These are phyloP conservation scores for Scaptodrosophila lebanonensis DNA, from an alignment of 1,140 invertebrate species.

Conservation along the genomic window DNA sequence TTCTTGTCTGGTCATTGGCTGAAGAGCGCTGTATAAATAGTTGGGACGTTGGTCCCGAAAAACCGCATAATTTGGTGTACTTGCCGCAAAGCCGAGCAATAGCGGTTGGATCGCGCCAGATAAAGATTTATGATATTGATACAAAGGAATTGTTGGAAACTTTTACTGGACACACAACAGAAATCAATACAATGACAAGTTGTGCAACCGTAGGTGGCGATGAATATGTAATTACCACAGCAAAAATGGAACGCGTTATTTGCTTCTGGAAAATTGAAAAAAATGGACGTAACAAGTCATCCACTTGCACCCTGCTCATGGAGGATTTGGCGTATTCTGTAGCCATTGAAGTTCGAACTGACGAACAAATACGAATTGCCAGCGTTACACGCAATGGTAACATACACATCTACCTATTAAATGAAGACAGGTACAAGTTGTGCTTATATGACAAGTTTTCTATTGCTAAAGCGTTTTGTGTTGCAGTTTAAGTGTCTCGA, in stretches of 20 bases:
- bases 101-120: constrained; percentile 81
- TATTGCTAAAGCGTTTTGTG: not conserved
- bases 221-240: constrained; percentile 81
- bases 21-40: constrained; percentile 78
- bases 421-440: constrained; percentile 82
- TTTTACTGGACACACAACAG: constrained; percentile 83
- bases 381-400: constrained; percentile 86
- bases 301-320: constrained; percentile 81
- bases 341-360: constrained; percentile 76
- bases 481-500: constrained; percentile 79
- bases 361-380: constrained; percentile 79
- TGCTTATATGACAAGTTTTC: not conserved
- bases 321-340: constrained; percentile 82
- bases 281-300: constrained; percentile 62
- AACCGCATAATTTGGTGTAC: constrained; percentile 82
- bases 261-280: constrained; percentile 68
- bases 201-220: constrained; percentile 70
- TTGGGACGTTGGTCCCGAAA: constrained; percentile 83
- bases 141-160: constrained; percentile 80
- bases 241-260: constrained; percentile 74
- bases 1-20: constrained; percentile 78
- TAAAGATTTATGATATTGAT: constrained; percentile 83
- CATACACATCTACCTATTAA: constrained; percentile 86
- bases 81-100: constrained; percentile 81
- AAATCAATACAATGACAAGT: constrained; percentile 80